Evolutionary conservation across 2,888 invertebrate genomes (phyloP).

Genomic region (Thymelicus acteon): DNA sequence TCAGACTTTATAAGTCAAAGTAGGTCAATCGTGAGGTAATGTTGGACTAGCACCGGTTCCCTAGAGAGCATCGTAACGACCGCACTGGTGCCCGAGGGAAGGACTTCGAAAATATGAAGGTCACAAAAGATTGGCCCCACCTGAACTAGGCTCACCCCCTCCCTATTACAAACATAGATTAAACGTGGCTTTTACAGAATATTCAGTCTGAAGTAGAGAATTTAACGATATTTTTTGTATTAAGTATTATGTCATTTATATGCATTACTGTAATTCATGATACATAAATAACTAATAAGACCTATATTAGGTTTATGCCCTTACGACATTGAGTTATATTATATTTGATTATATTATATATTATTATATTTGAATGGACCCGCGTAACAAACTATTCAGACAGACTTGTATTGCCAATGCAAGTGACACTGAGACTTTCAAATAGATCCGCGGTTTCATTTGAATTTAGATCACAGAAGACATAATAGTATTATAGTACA

Average conservation of each 20-base stretch:
- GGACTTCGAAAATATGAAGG: constrained; percentile 74
- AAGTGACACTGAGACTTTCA: background rate
- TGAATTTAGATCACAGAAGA: background rate
- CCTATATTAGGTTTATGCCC: no score
- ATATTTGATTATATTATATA: no score
- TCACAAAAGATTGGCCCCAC: constrained; percentile 73
- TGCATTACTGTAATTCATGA: no score
- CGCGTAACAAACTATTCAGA: background rate
- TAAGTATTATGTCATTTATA: background rate
- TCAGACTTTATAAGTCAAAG: constrained; percentile 60
- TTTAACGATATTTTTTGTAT: constrained; percentile 2
- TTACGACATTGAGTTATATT: no score
- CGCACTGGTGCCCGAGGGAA: constrained; percentile 66
- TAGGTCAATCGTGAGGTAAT: constrained; percentile 65
- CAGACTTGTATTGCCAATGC: background rate
- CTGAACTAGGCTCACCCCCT: constrained; percentile 68
- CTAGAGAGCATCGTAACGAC: constrained; percentile 64
- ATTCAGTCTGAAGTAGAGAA: background rate
- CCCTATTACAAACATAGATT: constrained; percentile 61
- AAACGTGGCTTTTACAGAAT: constrained; percentile 71
- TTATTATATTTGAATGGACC: background rate
- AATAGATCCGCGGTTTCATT: background rate
- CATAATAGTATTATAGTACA: no score
- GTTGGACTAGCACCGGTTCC: constrained; percentile 64
- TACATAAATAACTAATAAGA: no score